These are phyloP conservation scores for Villa cingulata DNA, from an alignment of 2,888 invertebrate genomes.

Conservation along the genomic window DNA sequence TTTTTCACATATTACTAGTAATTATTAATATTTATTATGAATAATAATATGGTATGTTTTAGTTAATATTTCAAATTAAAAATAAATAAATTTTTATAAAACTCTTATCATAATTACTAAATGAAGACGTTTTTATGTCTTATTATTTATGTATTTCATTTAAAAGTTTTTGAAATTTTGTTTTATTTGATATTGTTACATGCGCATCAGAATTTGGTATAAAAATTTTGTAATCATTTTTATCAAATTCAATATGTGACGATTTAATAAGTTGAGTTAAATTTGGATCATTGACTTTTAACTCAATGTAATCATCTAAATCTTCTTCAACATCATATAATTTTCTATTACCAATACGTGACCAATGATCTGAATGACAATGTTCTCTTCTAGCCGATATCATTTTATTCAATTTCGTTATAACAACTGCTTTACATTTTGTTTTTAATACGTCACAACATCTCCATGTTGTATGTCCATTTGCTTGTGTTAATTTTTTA, in stretches of 20 bases:
- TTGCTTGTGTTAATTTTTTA: slow-evolving; percentile 36
- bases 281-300: slow-evolving; percentile 27
- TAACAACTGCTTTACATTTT: slow-evolving; percentile 35
- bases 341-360: slow-evolving; percentile 30
- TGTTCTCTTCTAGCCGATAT: slow-evolving; percentile 29
- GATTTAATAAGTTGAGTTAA: slow-evolving; percentile 20
- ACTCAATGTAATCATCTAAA: slow-evolving; percentile 32
- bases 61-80: too few species aligned
- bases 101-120: too few species aligned
- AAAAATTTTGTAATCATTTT: slow-evolving; percentile 28
- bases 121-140: too few species aligned
- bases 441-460: slow-evolving; percentile 34
- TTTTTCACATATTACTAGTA: too few species aligned
- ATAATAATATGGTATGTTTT: too few species aligned
- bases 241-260: slow-evolving; percentile 28
- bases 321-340: slow-evolving; percentile 32
- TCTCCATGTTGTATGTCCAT: slow-evolving; percentile 37
- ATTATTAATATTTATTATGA: too few species aligned
- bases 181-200: slow-evolving; percentile 1
- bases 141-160: slow-evolving; percentile 1
- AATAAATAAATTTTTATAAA: too few species aligned
- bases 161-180: slow-evolving; percentile 10
- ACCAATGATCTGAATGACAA: slow-evolving; percentile 27
- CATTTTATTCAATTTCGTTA: slow-evolving; percentile 30
- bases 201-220: slow-evolving; percentile 21